These are phyloP conservation scores for Brachyhypopomus occidentalis DNA, from an alignment of 2,113 vertebrate species.

Conservation along the genomic window DNA sequence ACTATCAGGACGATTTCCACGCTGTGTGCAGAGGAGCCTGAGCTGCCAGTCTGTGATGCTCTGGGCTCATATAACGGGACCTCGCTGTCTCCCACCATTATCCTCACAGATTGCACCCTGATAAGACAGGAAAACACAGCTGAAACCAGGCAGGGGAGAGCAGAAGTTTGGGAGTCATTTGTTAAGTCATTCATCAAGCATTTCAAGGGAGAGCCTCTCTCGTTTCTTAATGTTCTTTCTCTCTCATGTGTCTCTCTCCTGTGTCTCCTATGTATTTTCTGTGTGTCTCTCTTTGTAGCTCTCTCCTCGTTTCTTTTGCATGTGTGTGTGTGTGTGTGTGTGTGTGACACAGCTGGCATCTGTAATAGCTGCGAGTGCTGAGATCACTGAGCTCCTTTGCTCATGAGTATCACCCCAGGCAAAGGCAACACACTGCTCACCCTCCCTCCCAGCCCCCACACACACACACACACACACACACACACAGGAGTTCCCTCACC, in stretches of 20 bases:
- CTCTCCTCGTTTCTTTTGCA: background rate
- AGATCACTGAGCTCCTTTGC: slow-evolving; percentile 52
- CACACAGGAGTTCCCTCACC: background rate
- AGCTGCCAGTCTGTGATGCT: slow-evolving; percentile 49
- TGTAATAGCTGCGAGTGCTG: slow-evolving; percentile 47
- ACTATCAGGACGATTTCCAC: slow-evolving; percentile 52
- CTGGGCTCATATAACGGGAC: slow-evolving; percentile 53
- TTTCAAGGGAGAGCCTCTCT: slow-evolving; percentile 31
- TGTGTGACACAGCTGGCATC: slow-evolving; percentile 52
- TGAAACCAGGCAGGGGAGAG: slow-evolving; percentile 25
- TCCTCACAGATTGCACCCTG: slow-evolving; percentile 50
- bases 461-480: slow-evolving; percentile 10
- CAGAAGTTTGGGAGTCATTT: slow-evolving; percentile 40
- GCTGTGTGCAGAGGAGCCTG: slow-evolving; percentile 46
- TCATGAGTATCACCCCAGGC: slow-evolving; percentile 49
- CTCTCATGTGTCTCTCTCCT: slow-evolving; percentile 7
- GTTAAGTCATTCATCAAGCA: slow-evolving; percentile 48
- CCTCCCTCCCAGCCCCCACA: slow-evolving; percentile 3
- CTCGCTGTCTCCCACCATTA: slow-evolving; percentile 51
- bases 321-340: slow-evolving; percentile 1
- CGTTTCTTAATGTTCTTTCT: slow-evolving; percentile 13
- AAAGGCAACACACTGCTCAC: slow-evolving; percentile 36
- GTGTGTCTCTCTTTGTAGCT: background rate
- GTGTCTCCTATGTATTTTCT: background rate
- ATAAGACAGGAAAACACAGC: slow-evolving; percentile 47